Evolutionary conservation across 2,113 vertebrate species (phyloP).

Genomic region (Danio rerio): DNA sequence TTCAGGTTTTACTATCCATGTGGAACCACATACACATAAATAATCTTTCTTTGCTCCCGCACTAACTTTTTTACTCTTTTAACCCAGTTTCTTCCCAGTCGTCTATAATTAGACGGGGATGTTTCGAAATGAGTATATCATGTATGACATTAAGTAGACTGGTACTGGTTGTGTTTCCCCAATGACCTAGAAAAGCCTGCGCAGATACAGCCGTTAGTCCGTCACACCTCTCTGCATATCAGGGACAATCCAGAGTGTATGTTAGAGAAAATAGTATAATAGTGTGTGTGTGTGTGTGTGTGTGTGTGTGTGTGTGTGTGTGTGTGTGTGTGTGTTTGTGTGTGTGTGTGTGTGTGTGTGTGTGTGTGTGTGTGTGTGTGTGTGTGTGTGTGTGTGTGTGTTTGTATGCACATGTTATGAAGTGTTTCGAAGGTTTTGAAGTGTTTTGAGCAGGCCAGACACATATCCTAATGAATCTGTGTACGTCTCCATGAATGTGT

Average conservation of each 20-base stretch:
- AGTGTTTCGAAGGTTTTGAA: neutral
- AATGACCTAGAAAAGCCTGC: slow-evolving; percentile 35
- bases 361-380: neutral
- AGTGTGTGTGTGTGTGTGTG: neutral
- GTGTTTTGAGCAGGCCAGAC: too few relatives aligned
- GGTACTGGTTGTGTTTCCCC: neutral
- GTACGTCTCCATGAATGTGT: neutral
- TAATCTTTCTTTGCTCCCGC: slow-evolving; percentile 50
- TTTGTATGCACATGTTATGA: neutral
- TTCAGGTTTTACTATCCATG: neutral
- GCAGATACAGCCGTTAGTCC: neutral
- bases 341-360: neutral
- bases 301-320: neutral
- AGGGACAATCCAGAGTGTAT: neutral
- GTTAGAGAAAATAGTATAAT: neutral
- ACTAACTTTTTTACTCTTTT: slow-evolving; percentile 33
- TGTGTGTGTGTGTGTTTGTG: neutral
- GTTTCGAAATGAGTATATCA: slow-evolving; percentile 9
- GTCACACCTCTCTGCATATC: slow-evolving; percentile 17
- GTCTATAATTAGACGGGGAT: neutral
- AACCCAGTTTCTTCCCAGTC: neutral
- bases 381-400: neutral
- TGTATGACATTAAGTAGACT: neutral
- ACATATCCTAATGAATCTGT: neutral
- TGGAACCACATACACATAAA: slow-evolving; percentile 54